These are phyloP conservation scores for Phytoseiulus persimilis DNA, from an alignment of 2,888 invertebrate species.

Conservation along the genomic window DNA sequence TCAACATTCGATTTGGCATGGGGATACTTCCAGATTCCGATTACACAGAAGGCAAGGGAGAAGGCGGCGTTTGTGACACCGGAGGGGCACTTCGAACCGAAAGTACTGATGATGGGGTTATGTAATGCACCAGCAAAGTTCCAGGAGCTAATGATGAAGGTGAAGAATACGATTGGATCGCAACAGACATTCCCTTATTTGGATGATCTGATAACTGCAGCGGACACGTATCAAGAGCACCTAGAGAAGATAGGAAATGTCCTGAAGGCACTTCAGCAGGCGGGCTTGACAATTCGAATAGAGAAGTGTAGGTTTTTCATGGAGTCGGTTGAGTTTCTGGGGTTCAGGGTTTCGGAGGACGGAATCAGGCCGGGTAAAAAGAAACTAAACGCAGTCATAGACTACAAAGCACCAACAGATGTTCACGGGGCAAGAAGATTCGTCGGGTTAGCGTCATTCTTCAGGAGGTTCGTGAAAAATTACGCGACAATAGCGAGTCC, in stretches of 20 bases:
- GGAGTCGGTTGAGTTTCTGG: no score
- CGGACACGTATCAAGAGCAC: background rate
- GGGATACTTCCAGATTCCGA: slow-evolving; percentile 20
- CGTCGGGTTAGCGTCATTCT: no score
- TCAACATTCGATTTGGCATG: background rate
- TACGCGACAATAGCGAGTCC: no score
- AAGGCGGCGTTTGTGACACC: background rate
- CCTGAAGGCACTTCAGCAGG: background rate
- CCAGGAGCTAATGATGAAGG: background rate
- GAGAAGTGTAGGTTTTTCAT: slow-evolving; percentile 10
- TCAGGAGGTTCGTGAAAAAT: no score
- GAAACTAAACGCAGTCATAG: no score
- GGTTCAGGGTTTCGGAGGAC: no score
- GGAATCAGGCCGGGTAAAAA: no score
- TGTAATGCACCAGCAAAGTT: background rate
- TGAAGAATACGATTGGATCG: background rate
- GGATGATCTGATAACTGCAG: background rate
- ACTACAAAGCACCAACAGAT: no score
- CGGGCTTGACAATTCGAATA: background rate
- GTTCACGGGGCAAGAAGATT: no score
- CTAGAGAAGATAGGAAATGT: background rate
- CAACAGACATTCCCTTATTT: background rate
- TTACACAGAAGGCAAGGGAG: background rate
- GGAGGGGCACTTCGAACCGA: background rate
- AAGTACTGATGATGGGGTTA: background rate